Base-by-base conservation (phyloP, 2,888 invertebrate genomes). In the Melieria omissa region DNA sequence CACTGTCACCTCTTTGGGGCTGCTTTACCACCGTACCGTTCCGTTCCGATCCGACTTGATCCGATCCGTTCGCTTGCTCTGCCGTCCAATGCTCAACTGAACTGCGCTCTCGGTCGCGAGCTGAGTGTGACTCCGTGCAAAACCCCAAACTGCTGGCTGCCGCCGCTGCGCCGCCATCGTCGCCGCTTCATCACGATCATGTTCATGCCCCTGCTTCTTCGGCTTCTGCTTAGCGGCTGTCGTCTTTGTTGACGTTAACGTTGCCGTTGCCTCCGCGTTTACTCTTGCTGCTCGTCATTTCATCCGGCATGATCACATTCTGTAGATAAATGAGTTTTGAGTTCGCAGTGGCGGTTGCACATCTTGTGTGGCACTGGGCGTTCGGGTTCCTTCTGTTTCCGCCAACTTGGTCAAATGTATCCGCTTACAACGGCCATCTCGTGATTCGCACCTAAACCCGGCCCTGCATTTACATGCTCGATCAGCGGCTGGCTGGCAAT, bases 31-130 rank as follows among this genome's bases (percentile, higher is more conserved):
- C 79, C 80, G 74, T 76, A 83, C 80, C 78, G 75, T 77, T 73
- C 68, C 52, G 46, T 71, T 44, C 61, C 61, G 47, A 73, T 68
- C 75, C 75, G 65, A 72, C 77, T 74, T 76, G 77, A 76, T 77
- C 76, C 78, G 75, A 54, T 65, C 66, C 69, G 57, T 57, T 64
- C 65, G 68, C 49, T 64, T 45, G 12, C 69, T 69, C 42, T 41
- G 69, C 41, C 83, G 83, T 84, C 80, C 84, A 82, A 82, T 79
- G 78, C 82, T 83, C 85, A 82, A 84, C 85, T 84, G 80, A 83
- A 76, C 77, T 77, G 72, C 70, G 75, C 49, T 63, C 61, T 73
- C 70, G 63, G 42, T 42, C 66, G 55, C 76, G 77, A 77, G 65
- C 74, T 76, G 80, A 79, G 79, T 81, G 78, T 76, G 80, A 82